phyloP scores from a whole-genome alignment of 2,797 vertebrate genomes.

The Poeciliopsis presidionis region DNA sequence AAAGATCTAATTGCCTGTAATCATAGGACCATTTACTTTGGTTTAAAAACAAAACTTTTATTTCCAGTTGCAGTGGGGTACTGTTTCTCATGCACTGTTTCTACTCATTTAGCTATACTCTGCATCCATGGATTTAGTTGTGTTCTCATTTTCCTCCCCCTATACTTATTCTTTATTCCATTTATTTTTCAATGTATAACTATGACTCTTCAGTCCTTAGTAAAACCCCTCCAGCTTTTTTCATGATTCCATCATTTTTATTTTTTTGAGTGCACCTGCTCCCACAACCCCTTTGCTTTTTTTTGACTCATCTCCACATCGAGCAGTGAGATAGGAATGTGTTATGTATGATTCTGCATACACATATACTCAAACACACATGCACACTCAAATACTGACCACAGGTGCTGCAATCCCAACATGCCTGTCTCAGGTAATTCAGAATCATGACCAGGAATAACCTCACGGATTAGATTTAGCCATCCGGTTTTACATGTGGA shows the following conservation, averaged over 20 bases:
- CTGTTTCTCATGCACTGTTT: slow-evolving; percentile 1
- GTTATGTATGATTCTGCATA: slow-evolving; percentile 62
- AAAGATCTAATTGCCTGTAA: slow-evolving; percentile 30
- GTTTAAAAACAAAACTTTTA: not conserved
- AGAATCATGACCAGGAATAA: slow-evolving; percentile 20
- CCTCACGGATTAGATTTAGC: slow-evolving; percentile 41
- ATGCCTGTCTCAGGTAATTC: slow-evolving; percentile 47
- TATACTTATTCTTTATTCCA: slow-evolving; percentile 31
- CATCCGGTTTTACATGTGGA: slow-evolving; percentile 29
- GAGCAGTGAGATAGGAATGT: slow-evolving; percentile 63
- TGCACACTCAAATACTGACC: slow-evolving; percentile 33
- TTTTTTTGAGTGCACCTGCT: slow-evolving; percentile 60
- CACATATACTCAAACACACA: slow-evolving; percentile 21
- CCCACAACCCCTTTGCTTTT: slow-evolving; percentile 39
- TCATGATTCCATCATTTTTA: slow-evolving; percentile 40
- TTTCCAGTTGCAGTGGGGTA: slow-evolving; percentile 7
- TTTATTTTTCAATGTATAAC: slow-evolving; percentile 24
- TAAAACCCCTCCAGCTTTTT: slow-evolving; percentile 26
- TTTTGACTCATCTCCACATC: slow-evolving; percentile 47
- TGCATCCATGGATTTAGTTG: slow-evolving; percentile 21
- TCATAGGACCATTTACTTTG: not conserved
- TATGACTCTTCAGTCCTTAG: slow-evolving; percentile 24
- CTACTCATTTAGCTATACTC: slow-evolving; percentile 23
- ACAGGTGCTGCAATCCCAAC: slow-evolving; percentile 50
- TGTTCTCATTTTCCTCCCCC: slow-evolving; percentile 8